Conservation (phyloP, 2,113 vertebrate genomes). For the Etia nguti region DNA sequence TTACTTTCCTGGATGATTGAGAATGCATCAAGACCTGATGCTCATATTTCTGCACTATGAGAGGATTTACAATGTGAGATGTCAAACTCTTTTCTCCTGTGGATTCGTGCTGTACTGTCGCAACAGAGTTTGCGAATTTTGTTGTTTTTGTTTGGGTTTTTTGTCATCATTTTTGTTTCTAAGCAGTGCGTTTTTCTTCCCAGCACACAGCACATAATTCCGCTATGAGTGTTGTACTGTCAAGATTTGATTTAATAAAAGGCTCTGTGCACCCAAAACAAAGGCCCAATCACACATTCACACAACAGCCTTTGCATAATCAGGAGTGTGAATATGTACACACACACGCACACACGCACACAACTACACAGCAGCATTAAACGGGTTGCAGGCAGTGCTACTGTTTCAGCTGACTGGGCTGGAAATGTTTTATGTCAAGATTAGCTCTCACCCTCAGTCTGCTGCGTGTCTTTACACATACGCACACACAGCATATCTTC, state of each 20-base stretch:
- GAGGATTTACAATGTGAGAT: background rate
- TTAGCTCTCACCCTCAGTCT: slow-evolving; percentile 19
- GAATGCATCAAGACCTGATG: no score
- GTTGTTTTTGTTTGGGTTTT: background rate
- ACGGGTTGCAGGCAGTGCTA: background rate
- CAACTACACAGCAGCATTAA: background rate
- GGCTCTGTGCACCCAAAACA: background rate
- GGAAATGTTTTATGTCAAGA: slow-evolving; percentile 31
- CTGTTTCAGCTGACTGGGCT: slow-evolving; percentile 8
- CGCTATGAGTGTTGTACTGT: background rate
- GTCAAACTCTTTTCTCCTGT: background rate
- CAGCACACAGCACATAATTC: background rate
- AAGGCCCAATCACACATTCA: background rate
- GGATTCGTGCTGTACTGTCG: background rate
- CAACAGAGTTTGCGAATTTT: background rate
- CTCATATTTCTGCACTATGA: background rate
- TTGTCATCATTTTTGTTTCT: background rate
- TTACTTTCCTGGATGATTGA: no score
- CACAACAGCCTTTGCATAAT: background rate
- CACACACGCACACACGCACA: background rate
- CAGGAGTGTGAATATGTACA: background rate
- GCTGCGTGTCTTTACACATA: slow-evolving; percentile 5
- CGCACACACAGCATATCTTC: background rate
- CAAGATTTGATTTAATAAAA: background rate
- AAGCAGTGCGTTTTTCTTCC: background rate